Conservation (phyloP, 2,888 invertebrate genomes). For the Helicoverpa assulta region DNA sequence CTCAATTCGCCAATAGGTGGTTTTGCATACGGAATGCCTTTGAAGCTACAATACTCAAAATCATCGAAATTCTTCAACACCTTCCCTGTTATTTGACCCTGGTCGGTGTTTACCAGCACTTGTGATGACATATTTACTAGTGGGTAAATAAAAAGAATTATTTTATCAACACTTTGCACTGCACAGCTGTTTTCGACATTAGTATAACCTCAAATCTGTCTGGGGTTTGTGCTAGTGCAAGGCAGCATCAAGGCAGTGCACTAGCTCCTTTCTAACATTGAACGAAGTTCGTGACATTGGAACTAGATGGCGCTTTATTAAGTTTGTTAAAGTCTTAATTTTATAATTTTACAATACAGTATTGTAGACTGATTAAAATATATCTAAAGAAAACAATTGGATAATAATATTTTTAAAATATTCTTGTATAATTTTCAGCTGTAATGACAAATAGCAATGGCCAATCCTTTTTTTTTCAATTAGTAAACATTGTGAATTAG, state of each 20-base stretch:
- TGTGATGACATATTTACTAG: slow-evolving; percentile 30
- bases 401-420: too few relatives aligned
- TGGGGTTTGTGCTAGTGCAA: background rate
- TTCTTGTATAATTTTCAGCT: too few relatives aligned
- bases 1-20: slow-evolving; percentile 86
- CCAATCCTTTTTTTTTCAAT: too few relatives aligned
- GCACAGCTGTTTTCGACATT: slow-evolving; percentile 30
- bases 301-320: slow-evolving; percentile 55
- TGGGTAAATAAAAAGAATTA: slow-evolving; percentile 21
- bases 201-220: slow-evolving; percentile 51
- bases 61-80: slow-evolving; percentile 77
- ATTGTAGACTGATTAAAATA: too few relatives aligned
- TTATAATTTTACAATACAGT: background rate
- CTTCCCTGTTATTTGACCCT: slow-evolving; percentile 87
- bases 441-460: too few relatives aligned
- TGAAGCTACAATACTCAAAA: slow-evolving; percentile 82
- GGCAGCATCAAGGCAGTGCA: background rate
- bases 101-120: slow-evolving; percentile 75
- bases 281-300: slow-evolving; percentile 13
- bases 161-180: slow-evolving; percentile 28
- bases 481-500: too few relatives aligned
- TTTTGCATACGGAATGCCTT: slow-evolving; percentile 90
- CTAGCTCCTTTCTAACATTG: slow-evolving; percentile 11
- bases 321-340: background rate
- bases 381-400: too few relatives aligned